Percentiles rank a stretch among this genome's conserved stretches.
phyloP scores from a whole-genome alignment of 2,888 invertebrate species.

The Drosophila neutralis region DNA sequence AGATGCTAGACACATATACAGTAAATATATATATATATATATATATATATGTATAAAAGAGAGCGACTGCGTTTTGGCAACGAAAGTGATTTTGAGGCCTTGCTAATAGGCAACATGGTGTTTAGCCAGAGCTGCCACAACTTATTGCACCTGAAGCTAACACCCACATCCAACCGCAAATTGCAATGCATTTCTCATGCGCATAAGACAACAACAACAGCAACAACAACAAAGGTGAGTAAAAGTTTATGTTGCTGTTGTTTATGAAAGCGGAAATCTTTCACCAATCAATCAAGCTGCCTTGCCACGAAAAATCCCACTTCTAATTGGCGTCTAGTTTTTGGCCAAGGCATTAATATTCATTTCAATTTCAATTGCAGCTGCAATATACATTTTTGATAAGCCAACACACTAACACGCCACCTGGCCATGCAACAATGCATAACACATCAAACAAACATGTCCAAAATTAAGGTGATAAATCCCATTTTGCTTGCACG shows the following conservation, averaged over 20 bases:
- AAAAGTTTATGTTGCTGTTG: conserved; percentile 58
- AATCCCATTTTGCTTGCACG: background rate
- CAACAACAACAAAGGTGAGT: conserved; percentile 38
- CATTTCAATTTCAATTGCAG: conserved; percentile 4
- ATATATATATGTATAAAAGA: background rate
- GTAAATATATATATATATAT: background rate
- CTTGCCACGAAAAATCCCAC: conserved; percentile 36
- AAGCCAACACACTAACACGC: conserved; percentile 4
- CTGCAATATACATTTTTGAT: background rate
- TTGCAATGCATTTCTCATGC: conserved; percentile 40
- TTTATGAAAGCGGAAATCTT: conserved; percentile 78
- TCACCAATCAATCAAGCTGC: conserved; percentile 69
- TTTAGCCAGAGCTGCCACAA: background rate
- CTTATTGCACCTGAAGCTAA: conserved; percentile 21
- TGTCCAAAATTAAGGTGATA: conserved; percentile 1
- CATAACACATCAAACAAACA: conserved; percentile 20
- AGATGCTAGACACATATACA: background rate
- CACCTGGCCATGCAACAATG: conserved; percentile 46
- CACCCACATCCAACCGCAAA: conserved; percentile 41
- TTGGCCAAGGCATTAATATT: conserved; percentile 9
- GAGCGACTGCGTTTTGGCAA: conserved; percentile 48
- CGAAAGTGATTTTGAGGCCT: conserved; percentile 57
- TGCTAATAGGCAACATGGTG: conserved; percentile 4
- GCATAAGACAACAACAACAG: conserved; percentile 19
- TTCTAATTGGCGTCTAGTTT: conserved; percentile 13